Conservation (phyloP, 2,113 vertebrate genomes). For the Alouatta palliata region DNA sequence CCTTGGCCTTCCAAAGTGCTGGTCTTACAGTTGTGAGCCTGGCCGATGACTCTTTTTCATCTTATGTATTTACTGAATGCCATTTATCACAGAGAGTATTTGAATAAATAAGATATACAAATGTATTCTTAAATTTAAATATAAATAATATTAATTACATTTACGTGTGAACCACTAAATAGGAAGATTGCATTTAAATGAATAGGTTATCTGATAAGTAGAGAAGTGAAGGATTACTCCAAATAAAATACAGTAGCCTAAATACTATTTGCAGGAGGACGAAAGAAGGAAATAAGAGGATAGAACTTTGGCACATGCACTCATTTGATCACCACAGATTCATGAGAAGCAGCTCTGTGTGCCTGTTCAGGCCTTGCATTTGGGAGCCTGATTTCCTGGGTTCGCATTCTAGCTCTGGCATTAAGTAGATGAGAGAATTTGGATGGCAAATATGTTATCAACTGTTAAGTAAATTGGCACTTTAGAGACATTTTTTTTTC, state of each 20-base stretch:
- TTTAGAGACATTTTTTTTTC: not conserved
- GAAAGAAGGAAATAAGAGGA: not conserved
- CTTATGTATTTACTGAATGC: not conserved
- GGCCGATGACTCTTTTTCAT: not conserved
- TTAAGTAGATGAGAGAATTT: not conserved
- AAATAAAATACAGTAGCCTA: not conserved
- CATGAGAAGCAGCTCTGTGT: not conserved
- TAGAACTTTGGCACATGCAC: not conserved
- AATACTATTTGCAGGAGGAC: not conserved
- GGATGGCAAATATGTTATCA: not conserved
- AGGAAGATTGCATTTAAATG: not conserved
- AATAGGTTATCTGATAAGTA: not conserved
- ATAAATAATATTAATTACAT: not conserved
- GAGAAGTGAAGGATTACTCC: not conserved
- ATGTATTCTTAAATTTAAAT: not conserved
- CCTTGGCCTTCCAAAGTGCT: too few species aligned
- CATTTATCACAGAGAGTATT: not conserved
- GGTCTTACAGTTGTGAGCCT: too few species aligned
- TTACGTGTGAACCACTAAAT: not conserved
- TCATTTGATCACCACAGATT: not conserved
- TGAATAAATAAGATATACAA: not conserved
- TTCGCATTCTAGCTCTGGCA: not conserved
- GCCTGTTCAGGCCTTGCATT: not conserved
- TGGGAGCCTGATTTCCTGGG: not conserved
- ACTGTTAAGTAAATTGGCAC: not conserved